Evolutionary conservation across 2,113 vertebrate genomes (phyloP), one percentile per base, ranked within the genome.

Genomic region (Platichthys stellatus): DNA sequence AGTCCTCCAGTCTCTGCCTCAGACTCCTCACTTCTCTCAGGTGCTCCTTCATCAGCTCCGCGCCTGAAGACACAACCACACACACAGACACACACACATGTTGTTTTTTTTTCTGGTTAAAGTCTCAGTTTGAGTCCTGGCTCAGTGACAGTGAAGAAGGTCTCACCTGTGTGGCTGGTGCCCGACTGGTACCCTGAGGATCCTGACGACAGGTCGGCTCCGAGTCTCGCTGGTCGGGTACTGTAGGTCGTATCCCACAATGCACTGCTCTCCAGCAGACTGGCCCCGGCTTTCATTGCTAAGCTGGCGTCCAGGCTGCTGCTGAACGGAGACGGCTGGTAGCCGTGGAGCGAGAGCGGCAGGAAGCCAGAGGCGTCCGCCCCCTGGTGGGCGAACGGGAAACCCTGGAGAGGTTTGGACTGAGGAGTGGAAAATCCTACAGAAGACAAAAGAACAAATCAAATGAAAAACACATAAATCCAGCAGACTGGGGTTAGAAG

Each of bases 21-120:
- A 98, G 94, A 82, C 85, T 93, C 53, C 95, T 90, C 76, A 98
- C 97, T 91, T 99, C 97, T 4, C 89, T 78, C 73, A 98, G 90
- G 67, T 98, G 96, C 47, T 97, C 96, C 72, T 96, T 96, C 80
- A 98, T 94, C 78, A 98, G 85, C 58, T 96, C 95, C 5, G 96
- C 80, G 21, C 95, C 96, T 97, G 51, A 5, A 18, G 20, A 21
- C 18, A 54, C 38, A 35, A 6, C 5, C 31, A 35, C 31, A 35
- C 31, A 35, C 31, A 35, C 31, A 35, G 3, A 35, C 31, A 35
- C 35, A 38, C 35, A 38, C 35, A 38, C 8, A 38, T n/a, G n/a
- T n/a, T n/a, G n/a, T n/a, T n/a, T n/a, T n/a, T n/a, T n/a, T n/a
- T n/a, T n/a, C 40, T 43, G 11, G 5, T 31, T 1, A 31, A 7